phyloP scores from a whole-genome alignment of 2,797 vertebrate genomes.

The Labroides dimidiatus region DNA sequence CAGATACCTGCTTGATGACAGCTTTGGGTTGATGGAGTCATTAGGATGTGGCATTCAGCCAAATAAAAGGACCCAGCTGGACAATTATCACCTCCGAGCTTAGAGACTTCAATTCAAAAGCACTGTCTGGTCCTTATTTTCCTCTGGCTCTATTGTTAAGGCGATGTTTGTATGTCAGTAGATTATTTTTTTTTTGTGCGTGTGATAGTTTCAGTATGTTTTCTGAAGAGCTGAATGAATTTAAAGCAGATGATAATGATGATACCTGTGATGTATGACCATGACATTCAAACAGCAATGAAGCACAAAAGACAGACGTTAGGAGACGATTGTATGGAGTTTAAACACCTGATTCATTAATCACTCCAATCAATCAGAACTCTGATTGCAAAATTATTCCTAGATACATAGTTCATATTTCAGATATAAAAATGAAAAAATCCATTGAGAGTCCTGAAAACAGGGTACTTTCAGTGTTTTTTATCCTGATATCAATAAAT shows the following conservation, averaged over 20 bases:
- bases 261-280: constrained; percentile 4
- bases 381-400: neutral
- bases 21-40: constrained; percentile 43
- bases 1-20: constrained; percentile 11
- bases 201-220: neutral
- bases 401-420: neutral
- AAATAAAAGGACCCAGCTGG: constrained; percentile 38
- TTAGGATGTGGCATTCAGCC: constrained; percentile 41
- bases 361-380: neutral
- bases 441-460: neutral
- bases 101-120: constrained; percentile 22
- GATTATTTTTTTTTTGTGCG: constrained; percentile 1
- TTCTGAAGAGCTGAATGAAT: neutral
- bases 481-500: no score
- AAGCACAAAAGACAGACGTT: neutral
- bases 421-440: neutral
- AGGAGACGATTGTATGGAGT: neutral
- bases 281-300: constrained; percentile 4
- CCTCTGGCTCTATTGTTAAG: neutral
- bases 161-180: no score
- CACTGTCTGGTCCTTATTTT: constrained; percentile 7
- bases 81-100: constrained; percentile 39
- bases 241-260: neutral
- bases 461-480: no score
- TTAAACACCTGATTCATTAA: neutral